Base-by-base conservation (phyloP, 2,888 invertebrate species). In the Nipponacmea schrenckii region DNA sequence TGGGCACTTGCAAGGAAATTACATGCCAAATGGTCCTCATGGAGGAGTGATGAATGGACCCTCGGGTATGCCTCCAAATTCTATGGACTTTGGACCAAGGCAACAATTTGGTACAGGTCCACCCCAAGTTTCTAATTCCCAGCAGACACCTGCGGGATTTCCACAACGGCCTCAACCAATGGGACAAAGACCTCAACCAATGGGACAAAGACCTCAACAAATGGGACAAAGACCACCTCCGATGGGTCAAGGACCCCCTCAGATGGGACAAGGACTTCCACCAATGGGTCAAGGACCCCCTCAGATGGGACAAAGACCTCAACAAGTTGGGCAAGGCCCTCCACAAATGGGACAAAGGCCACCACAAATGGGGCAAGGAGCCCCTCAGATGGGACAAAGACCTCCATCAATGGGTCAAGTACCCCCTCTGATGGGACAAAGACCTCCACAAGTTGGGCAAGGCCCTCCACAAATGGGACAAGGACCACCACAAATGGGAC, bases 241-340 rank as follows among this genome's bases (percentile, higher is more conserved):
- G 2, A 24, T 44, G 10, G 64, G 64, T 17, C 69, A 63, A 44
- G 24, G 63, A 7, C 69, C 46, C 17, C 69, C 64, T 46, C 45
- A 24, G n/a, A 63, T 69, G 48, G 69, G 69, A 45, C 64, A 69
- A 27, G 44, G 69, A 4, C 69, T 44, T 14, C 69, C 69, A 17
- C 62, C 62, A 12, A 17, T 17, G 31, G 39, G 39, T 1, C 64
- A 17, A 44, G 17, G 39, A n/a, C 31, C 31, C 27, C n/a, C 64
- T 20, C 56, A 24, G 31, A 39, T 27, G 39, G 45, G 27, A 17
- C 20, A 24, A 20, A 24, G 39, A 69, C 62, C 69, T 2, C 26
- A 27, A 27, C 12, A n/a, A 17, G 15, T 64, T 27, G 69, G 63
- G 10, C 68, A 68, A 45, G 45, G 44, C 0, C 62, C 24, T 20